Conservation (phyloP, 1,140 invertebrate genomes). For the Potamilus streckersoni region DNA sequence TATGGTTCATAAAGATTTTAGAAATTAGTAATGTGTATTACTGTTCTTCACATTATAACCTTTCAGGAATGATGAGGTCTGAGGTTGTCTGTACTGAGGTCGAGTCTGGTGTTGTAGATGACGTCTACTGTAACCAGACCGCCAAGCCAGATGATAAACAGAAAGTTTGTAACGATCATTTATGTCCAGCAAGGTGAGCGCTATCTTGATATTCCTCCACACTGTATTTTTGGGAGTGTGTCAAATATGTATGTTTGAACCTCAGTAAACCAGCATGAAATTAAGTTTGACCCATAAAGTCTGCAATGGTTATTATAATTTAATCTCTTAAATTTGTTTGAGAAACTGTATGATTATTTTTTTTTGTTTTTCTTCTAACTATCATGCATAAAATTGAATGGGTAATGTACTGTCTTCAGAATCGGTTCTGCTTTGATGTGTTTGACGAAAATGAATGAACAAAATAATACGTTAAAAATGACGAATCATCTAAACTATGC, state of each 20-base stretch:
- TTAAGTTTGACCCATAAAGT: neutral
- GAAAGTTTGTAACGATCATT: slow-evolving; percentile 77
- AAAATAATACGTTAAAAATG: too few relatives aligned
- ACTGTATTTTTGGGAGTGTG: neutral
- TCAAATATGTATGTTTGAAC: neutral
- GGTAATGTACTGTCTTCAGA: too few relatives aligned
- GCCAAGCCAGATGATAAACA: slow-evolving; percentile 74
- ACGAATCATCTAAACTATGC: neutral
- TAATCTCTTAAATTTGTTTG: neutral
- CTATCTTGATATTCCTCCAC: neutral
- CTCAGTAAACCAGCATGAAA: too few relatives aligned
- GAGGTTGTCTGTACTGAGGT: slow-evolving; percentile 77
- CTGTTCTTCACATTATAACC: neutral
- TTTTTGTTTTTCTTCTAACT: neutral
- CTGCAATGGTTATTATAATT: neutral
- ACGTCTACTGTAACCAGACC: slow-evolving; percentile 74
- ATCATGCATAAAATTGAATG: neutral
- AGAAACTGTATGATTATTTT: neutral
- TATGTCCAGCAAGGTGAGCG: slow-evolving; percentile 78
- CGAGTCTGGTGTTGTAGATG: slow-evolving; percentile 76
- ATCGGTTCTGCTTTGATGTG: too few relatives aligned
- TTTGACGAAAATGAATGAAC: too few relatives aligned
- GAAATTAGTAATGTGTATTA: too few relatives aligned
- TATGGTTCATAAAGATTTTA: too few relatives aligned
- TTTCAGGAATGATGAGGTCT: slow-evolving; percentile 69